These are phyloP conservation scores for Plectus sambesii DNA, from an alignment of 1,140 invertebrate genomes.

Conservation along the genomic window DNA sequence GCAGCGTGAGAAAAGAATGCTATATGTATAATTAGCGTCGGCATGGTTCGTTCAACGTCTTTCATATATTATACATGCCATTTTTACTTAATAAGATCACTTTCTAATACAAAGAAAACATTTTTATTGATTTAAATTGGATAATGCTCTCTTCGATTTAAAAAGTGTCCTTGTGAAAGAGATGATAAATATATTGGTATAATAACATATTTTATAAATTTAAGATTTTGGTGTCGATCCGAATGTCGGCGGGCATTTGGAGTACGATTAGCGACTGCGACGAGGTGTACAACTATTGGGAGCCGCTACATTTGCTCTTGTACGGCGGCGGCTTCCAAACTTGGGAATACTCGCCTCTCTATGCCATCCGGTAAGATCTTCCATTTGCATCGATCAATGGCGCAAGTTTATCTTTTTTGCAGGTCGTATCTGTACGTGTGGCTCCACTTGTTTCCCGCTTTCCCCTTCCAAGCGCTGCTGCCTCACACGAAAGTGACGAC, in stretches of 20 bases:
- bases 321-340: constrained; percentile 87
- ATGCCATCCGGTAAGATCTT: constrained; percentile 86
- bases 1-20: no score
- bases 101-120: no score
- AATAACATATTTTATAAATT: no score
- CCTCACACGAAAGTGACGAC: constrained; percentile 59
- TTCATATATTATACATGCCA: no score
- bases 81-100: no score
- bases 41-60: no score
- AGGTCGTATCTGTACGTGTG: constrained; percentile 55
- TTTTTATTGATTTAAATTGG: no score
- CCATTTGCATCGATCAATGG: constrained; percentile 77
- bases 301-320: constrained; percentile 74
- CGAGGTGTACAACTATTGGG: constrained; percentile 99
- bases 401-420: constrained; percentile 10
- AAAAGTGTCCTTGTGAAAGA: no score
- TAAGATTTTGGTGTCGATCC: constrained; percentile 17
- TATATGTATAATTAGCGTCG: no score
- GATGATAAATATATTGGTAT: no score
- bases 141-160: no score
- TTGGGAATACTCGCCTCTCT: constrained; percentile 95
- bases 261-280: constrained; percentile 91
- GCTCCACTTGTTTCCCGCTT: constrained; percentile 61
- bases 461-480: constrained; percentile 43
- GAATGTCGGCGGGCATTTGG: constrained; percentile 63